phyloP scores from a whole-genome alignment of 2,113 vertebrate species.

The Podilymbus podiceps region DNA sequence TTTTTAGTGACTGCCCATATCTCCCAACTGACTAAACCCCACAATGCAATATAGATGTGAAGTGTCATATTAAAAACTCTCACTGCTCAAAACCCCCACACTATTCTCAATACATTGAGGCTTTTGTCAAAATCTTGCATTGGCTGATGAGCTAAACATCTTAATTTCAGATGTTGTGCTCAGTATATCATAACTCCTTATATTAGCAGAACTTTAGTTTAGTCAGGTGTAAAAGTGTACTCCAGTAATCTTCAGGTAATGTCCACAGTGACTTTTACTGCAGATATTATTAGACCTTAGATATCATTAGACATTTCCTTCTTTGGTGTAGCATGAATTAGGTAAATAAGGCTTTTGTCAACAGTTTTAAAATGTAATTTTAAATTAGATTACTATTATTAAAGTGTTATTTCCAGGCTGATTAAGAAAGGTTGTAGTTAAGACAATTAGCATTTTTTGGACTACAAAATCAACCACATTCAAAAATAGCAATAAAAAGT shows the following conservation, averaged over 20 bases:
- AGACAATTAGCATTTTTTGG: not conserved
- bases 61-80: not conserved
- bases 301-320: not conserved
- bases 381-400: not conserved
- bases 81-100: not conserved
- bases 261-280: not conserved
- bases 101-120: fast-evolving
- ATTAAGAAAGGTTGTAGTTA: not conserved
- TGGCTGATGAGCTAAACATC: not conserved
- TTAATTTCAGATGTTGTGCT: not conserved
- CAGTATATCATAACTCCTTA: not conserved
- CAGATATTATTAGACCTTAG: not conserved
- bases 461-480: not conserved
- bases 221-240: not conserved
- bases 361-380: not conserved
- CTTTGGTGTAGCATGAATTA: not conserved
- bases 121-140: not conserved
- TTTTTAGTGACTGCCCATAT: not conserved
- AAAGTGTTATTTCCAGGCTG: not conserved
- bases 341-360: not conserved
- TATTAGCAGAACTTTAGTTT: not conserved
- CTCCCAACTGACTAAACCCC: not conserved
- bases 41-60: not conserved
- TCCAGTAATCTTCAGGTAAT: not conserved
- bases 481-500: not conserved